phyloP scores from a whole-genome alignment of 2,113 vertebrate species.

The Menura novaehollandiae region DNA sequence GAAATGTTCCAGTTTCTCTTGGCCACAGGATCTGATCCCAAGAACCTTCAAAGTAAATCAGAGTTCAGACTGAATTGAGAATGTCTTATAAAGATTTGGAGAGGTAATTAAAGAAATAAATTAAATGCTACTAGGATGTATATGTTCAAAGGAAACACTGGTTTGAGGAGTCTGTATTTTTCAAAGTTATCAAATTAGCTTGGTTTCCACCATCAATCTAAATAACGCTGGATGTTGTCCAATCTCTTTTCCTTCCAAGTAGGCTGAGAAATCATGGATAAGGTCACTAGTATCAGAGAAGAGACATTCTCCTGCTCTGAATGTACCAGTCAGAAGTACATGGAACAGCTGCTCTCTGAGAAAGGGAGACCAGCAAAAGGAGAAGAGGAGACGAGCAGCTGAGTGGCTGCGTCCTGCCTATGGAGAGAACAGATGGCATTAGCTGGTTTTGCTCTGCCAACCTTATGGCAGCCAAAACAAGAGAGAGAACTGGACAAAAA shows the following conservation, averaged over 20 bases:
- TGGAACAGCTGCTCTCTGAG: not conserved
- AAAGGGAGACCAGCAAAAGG: not conserved
- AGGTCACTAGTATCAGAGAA: not conserved
- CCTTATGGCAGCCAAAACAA: not conserved
- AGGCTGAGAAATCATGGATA: not conserved
- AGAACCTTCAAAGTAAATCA: not conserved
- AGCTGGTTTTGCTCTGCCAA: not conserved
- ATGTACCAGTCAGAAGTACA: not conserved
- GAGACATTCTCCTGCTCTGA: not conserved
- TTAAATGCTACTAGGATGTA: not conserved
- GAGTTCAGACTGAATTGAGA: not conserved
- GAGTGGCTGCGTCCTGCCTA: rapidly evolving
- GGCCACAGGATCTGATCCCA: not conserved
- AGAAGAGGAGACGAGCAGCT: not conserved
- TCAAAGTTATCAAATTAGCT: not conserved
- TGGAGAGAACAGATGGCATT: not conserved
- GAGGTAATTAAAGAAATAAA: not conserved
- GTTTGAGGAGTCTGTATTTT: not conserved
- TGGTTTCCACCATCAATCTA: not conserved
- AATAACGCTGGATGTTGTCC: not conserved
- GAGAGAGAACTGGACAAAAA: not conserved
- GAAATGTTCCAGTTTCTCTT: not conserved
- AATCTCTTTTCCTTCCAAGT: not conserved
- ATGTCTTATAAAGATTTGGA: not conserved
- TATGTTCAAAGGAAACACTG: not conserved